Percentiles rank a stretch among this genome's conserved stretches.
Evolutionary conservation across 2,888 invertebrate species (phyloP).

Genomic region (Neria commutata): DNA sequence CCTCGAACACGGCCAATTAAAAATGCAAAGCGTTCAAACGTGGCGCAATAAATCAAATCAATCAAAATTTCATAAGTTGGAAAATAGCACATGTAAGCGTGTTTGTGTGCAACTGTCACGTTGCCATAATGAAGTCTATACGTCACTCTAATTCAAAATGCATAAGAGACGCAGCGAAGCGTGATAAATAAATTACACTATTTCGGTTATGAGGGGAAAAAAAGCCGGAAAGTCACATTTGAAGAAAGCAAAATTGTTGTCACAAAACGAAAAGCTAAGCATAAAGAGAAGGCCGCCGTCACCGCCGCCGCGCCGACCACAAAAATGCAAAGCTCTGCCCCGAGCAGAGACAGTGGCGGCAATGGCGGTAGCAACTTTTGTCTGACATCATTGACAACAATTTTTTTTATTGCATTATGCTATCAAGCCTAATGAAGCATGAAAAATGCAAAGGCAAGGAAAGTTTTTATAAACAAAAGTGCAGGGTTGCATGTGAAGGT

Average conservation of each 20-base stretch:
- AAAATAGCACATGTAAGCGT: not conserved
- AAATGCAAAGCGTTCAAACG: slow-evolving; percentile 5
- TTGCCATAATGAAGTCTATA: not conserved
- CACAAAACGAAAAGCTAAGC: slow-evolving; percentile 22
- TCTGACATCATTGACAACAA: slow-evolving; percentile 5
- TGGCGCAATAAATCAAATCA: slow-evolving; percentile 6
- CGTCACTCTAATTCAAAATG: too few relatives aligned
- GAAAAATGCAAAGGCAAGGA: slow-evolving; percentile 32
- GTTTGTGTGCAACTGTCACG: not conserved
- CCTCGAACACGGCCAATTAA: not conserved
- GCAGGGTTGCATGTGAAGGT: not conserved
- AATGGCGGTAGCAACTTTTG: not conserved
- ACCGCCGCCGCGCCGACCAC: not conserved
- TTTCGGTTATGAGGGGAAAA: too few relatives aligned
- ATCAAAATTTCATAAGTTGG: slow-evolving; percentile 6
- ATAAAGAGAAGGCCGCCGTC: slow-evolving; percentile 17
- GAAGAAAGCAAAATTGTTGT: slow-evolving; percentile 1
- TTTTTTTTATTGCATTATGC: slow-evolving; percentile 26
- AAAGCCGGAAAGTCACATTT: slow-evolving; percentile 4
- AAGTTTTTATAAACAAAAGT: not conserved
- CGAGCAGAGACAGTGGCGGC: not conserved
- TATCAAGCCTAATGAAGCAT: slow-evolving; percentile 46
- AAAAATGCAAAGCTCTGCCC: not conserved
- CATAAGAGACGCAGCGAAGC: slow-evolving; percentile 13
- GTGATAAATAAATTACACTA: slow-evolving; percentile 26